Conservation (phyloP, 1,140 invertebrate species). For the Harpegnathos saltator region DNA sequence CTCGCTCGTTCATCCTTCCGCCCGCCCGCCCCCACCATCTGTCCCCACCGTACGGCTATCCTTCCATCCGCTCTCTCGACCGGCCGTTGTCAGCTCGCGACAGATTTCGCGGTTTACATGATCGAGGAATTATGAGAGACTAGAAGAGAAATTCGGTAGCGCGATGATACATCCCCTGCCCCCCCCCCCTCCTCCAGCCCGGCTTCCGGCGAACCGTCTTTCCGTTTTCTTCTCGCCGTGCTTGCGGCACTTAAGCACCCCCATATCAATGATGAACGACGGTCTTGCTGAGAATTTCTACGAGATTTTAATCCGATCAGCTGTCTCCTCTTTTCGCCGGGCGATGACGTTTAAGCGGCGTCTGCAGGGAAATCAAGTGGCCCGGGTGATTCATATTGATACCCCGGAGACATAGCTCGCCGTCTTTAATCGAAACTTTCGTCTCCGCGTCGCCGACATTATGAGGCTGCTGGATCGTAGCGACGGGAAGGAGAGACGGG, state of each 20-base stretch:
- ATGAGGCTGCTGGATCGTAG: conserved; percentile 31
- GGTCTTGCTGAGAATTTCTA: conserved; percentile 3
- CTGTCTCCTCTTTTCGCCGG: not conserved
- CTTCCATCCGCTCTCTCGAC: no score
- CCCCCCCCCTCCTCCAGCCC: no score
- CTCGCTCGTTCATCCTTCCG: not conserved
- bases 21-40: not conserved
- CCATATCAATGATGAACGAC: not conserved
- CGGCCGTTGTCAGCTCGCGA: no score
- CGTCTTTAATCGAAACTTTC: conserved; percentile 55
- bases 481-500: conserved; percentile 19
- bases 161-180: no score
- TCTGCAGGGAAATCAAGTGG: conserved; percentile 23
- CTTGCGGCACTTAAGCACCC: no score
- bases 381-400: conserved; percentile 22
- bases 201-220: no score
- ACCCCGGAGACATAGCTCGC: conserved; percentile 6
- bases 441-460: conserved; percentile 26
- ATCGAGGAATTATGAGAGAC: no score
- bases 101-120: no score
- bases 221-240: no score
- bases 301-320: conserved; percentile 18
- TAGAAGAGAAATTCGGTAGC: no score
- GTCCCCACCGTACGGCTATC: no score
- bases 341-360: not conserved